These are phyloP conservation scores for Antitype chi DNA, from an alignment of 2,888 invertebrate species.

Conservation along the genomic window DNA sequence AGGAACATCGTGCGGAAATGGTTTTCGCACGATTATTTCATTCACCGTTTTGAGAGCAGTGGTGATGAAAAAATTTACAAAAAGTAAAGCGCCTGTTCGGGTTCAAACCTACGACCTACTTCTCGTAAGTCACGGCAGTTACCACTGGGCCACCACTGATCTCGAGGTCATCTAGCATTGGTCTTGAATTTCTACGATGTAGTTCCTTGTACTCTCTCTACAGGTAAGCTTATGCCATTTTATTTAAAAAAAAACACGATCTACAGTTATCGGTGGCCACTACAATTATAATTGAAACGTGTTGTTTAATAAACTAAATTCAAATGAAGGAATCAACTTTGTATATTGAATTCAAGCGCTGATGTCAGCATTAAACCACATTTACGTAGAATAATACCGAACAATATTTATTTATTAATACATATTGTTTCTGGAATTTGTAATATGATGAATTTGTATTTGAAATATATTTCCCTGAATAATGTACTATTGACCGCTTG, in stretches of 20 bases:
- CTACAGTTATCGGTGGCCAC: not conserved
- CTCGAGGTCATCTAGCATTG: not conserved
- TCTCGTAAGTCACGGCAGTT: too few species aligned
- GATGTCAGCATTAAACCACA: not conserved
- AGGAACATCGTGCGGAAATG: too few species aligned
- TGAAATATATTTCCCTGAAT: not conserved
- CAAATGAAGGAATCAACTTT: slow-evolving; percentile 1
- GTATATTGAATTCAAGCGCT: not conserved
- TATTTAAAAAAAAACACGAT: not conserved
- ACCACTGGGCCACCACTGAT: too few species aligned
- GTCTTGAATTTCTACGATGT: not conserved
- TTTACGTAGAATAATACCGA: not conserved
- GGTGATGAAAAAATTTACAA: too few species aligned
- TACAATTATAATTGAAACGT: not conserved
- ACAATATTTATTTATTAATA: not conserved
- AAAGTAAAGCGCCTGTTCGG: too few species aligned
- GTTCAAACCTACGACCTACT: too few species aligned
- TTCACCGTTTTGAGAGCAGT: too few species aligned
- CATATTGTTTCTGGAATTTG: not conserved
- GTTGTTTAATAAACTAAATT: not conserved
- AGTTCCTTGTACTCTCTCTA: not conserved
- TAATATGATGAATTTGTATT: too few species aligned
- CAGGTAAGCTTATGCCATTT: not conserved
- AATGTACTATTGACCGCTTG: not conserved
- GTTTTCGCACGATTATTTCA: too few species aligned